Conservation (phyloP, 2,888 invertebrate species). For the Epinotia ramella region DNA sequence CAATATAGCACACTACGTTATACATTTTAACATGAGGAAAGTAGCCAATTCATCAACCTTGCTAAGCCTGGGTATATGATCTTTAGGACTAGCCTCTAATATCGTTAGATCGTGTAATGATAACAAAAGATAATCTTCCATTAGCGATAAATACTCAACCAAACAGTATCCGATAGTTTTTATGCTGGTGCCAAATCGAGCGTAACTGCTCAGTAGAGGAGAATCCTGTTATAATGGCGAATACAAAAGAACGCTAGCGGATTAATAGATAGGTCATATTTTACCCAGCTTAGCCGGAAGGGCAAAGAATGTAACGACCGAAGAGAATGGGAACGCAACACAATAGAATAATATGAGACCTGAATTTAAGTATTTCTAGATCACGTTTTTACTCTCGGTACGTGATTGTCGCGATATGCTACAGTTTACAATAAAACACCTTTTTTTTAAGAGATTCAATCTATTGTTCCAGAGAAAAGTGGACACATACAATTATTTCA, state of each 20-base stretch:
- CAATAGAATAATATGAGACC: conserved; percentile 5
- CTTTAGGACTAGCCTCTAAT: background rate
- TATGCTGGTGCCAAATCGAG: conserved; percentile 31
- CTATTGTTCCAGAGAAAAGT: no score
- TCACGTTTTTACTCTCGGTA: background rate
- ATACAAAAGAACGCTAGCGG: conserved; percentile 32
- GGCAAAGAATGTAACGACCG: conserved; percentile 23
- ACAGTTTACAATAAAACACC: conserved; percentile 15
- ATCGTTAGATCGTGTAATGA: background rate
- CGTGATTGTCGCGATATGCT: conserved; percentile 12
- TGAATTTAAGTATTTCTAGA: background rate
- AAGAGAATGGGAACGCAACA: conserved; percentile 9
- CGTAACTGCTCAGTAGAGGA: conserved; percentile 27
- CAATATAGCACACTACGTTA: no score
- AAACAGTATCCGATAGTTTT: conserved; percentile 14
- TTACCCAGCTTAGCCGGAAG: conserved; percentile 37
- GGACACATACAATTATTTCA: no score
- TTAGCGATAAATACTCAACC: conserved; percentile 2
- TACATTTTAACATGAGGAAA: no score
- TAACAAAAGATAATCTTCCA: background rate
- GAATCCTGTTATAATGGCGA: conserved; percentile 30
- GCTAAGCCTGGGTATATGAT: no score
- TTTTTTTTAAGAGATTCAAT: background rate
- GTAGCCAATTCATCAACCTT: no score
- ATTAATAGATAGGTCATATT: conserved; percentile 41